Evolutionary conservation across 2,888 invertebrate genomes (phyloP).

Genomic region (Bedellia somnulentella): DNA sequence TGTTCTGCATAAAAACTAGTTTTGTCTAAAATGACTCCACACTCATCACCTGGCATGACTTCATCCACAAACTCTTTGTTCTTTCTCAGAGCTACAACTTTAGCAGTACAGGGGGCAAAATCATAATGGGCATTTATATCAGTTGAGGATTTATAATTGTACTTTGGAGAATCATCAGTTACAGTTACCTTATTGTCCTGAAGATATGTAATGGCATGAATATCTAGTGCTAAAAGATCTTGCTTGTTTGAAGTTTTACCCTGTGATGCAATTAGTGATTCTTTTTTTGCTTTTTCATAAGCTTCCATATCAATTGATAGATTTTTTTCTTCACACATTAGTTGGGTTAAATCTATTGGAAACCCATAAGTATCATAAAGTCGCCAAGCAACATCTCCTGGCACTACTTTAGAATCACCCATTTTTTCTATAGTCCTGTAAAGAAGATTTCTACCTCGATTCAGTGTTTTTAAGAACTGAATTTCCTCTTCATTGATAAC

Average conservation of each 20-base stretch:
- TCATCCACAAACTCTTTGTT: slow-evolving; percentile 84
- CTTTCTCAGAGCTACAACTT: slow-evolving; percentile 78
- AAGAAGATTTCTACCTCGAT: slow-evolving; percentile 85
- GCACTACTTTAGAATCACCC: slow-evolving; percentile 70
- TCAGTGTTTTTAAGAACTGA: slow-evolving; percentile 95
- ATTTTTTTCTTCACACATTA: slow-evolving; percentile 97
- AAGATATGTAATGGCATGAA: slow-evolving; percentile 91
- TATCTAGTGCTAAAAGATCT: slow-evolving; percentile 87
- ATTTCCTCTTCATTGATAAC: slow-evolving; percentile 97
- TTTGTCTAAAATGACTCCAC: slow-evolving; percentile 86
- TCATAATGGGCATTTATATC: slow-evolving; percentile 72
- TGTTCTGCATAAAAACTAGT: slow-evolving; percentile 99
- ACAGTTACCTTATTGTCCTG: slow-evolving; percentile 73
- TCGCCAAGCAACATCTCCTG: slow-evolving; percentile 97
- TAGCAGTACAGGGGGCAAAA: slow-evolving; percentile 73
- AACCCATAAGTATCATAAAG: slow-evolving; percentile 99
- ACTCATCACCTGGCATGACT: slow-evolving; percentile 83
- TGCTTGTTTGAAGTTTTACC: slow-evolving; percentile 79
- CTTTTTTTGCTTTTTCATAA: slow-evolving; percentile 92
- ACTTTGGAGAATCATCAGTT: slow-evolving; percentile 92
- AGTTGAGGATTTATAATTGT: slow-evolving; percentile 75
- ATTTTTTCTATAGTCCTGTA: slow-evolving; percentile 89
- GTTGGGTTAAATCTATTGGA: slow-evolving; percentile 93
- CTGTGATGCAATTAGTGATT: slow-evolving; percentile 87
- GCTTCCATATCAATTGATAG: slow-evolving; percentile 82